Conservation (phyloP, 2,797 vertebrate genomes). For the Megaceryle alcyon region DNA sequence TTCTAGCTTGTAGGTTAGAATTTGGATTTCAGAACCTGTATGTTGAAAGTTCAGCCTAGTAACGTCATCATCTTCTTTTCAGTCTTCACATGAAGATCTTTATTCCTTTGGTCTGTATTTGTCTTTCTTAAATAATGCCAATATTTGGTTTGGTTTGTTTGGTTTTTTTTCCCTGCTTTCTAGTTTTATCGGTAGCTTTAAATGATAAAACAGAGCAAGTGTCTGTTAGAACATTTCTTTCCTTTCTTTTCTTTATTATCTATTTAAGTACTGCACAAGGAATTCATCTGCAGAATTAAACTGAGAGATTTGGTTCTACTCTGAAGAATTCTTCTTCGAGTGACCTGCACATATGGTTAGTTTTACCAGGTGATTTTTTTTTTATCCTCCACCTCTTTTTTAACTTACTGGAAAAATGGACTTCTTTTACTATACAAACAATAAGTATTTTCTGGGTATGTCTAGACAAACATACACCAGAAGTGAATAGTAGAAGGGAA, state of each 20-base stretch:
- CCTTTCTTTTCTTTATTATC: neutral
- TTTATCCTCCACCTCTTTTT: neutral
- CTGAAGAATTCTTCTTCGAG: neutral
- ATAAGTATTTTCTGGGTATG: neutral
- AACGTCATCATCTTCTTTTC: neutral
- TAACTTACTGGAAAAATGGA: conserved; percentile 4
- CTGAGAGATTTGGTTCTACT: neutral
- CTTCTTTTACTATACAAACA: conserved; percentile 53
- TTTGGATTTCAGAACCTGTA: neutral
- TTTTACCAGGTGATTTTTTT: conserved; percentile 41
- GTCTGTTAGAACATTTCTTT: neutral
- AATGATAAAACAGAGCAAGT: neutral
- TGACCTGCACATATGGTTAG: neutral
- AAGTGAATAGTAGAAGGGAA: neutral
- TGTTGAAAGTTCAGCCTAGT: neutral
- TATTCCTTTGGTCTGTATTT: neutral
- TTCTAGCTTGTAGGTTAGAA: neutral
- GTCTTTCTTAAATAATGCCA: neutral
- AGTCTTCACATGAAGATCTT: neutral
- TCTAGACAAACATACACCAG: conserved; percentile 11
- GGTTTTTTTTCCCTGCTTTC: neutral
- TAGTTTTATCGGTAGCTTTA: neutral
- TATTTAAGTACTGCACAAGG: neutral
- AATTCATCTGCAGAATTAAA: neutral
- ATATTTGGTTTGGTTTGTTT: neutral